Percentiles rank a stretch among this genome's conserved stretches.
These are phyloP conservation scores for Drosophila antonietae DNA, from an alignment of 2,888 invertebrate species.

Conservation along the genomic window DNA sequence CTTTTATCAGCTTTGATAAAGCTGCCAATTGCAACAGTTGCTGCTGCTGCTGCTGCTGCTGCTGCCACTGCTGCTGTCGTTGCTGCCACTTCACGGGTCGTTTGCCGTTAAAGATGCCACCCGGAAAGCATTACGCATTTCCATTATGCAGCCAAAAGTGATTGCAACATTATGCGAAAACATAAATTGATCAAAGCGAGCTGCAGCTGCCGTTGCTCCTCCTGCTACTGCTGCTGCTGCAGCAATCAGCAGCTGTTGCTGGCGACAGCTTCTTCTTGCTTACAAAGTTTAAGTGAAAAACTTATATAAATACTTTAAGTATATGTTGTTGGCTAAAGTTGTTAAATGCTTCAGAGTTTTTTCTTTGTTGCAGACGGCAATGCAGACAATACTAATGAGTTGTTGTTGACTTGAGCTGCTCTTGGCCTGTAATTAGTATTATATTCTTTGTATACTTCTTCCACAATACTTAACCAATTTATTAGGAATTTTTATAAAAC, in stretches of 20 bases:
- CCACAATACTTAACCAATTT: background rate
- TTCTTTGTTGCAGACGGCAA: background rate
- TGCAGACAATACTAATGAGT: background rate
- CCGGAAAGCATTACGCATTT: slow-evolving; percentile 61
- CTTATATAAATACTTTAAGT: background rate
- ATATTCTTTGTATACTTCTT: background rate
- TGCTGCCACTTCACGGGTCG: slow-evolving; percentile 63
- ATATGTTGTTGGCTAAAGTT: background rate
- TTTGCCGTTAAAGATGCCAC: slow-evolving; percentile 55
- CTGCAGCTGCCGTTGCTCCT: slow-evolving; percentile 11
- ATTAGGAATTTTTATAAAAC: no score
- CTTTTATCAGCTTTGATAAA: slow-evolving; percentile 61
- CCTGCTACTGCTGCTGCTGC: slow-evolving; percentile 3
- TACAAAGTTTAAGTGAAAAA: background rate
- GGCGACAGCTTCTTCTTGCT: background rate
- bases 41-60: slow-evolving; percentile 26
- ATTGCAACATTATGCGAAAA: slow-evolving; percentile 52
- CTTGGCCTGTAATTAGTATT: background rate
- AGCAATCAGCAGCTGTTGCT: slow-evolving; percentile 4
- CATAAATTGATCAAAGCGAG: slow-evolving; percentile 44
- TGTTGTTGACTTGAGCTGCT: background rate
- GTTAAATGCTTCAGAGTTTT: background rate
- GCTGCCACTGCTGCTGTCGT: slow-evolving; percentile 16
- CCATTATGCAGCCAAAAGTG: slow-evolving; percentile 32
- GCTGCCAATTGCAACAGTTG: slow-evolving; percentile 53